Percentiles rank a stretch among this genome's conserved stretches.
phyloP scores from a whole-genome alignment of 1,140 invertebrate genomes.

The Calosoma granatense region DNA sequence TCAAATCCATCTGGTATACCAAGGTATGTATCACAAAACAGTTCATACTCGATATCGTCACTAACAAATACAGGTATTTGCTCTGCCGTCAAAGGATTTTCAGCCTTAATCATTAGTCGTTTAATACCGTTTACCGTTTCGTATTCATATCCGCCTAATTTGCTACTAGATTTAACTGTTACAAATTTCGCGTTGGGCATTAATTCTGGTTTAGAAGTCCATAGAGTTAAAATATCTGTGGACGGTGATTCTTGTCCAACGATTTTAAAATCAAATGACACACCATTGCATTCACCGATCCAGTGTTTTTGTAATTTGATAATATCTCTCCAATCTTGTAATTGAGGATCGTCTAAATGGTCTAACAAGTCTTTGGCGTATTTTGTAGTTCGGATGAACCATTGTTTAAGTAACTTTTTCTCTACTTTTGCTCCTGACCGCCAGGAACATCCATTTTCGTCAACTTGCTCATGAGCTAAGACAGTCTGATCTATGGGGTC shows the following conservation, averaged over 20 bases:
- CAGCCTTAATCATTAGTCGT: slow-evolving; percentile 40
- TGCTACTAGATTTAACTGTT: slow-evolving; percentile 42
- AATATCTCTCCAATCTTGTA: slow-evolving; percentile 76
- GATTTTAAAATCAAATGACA: slow-evolving; percentile 61
- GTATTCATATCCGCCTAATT: slow-evolving; percentile 36
- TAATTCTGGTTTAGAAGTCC: slow-evolving; percentile 69
- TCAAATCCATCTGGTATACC: slow-evolving; percentile 48
- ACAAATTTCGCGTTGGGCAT: slow-evolving; percentile 58
- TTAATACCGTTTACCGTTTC: slow-evolving; percentile 21
- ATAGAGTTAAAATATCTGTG: slow-evolving; percentile 48
- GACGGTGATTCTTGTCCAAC: slow-evolving; percentile 34
- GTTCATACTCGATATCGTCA: slow-evolving; percentile 46
- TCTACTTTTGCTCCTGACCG: slow-evolving; percentile 92
- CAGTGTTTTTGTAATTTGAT: slow-evolving; percentile 86
- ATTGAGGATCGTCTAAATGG: slow-evolving; percentile 56
- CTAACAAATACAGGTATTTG: slow-evolving; percentile 62
- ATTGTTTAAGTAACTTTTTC: slow-evolving; percentile 81
- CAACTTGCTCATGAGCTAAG: slow-evolving; percentile 96
- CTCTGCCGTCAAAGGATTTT: slow-evolving; percentile 65
- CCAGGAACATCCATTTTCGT: slow-evolving; percentile 86
- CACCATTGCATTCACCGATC: slow-evolving; percentile 89
- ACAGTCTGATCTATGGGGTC: slow-evolving; percentile 98
- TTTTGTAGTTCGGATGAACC: slow-evolving; percentile 88
- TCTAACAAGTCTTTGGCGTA: slow-evolving; percentile 73
- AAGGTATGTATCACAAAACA: slow-evolving; percentile 54